Conservation (phyloP, 2,888 invertebrate species). For the Meghimatium bilineatum region DNA sequence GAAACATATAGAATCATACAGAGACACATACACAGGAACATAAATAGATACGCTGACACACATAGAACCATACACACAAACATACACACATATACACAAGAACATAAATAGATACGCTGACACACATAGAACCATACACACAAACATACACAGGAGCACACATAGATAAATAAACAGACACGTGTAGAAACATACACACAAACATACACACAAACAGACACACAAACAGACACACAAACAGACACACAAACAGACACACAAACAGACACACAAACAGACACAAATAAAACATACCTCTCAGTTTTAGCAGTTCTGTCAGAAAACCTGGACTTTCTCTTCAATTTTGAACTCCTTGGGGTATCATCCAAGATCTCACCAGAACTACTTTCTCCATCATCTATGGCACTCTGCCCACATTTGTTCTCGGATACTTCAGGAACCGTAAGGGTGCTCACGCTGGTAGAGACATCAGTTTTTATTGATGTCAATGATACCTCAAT, state of each 20-base stretch:
- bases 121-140: too few species aligned
- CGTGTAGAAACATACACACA: too few species aligned
- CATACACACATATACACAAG: too few species aligned
- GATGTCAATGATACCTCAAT: not conserved
- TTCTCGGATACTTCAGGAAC: slow-evolving; percentile 20
- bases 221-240: too few species aligned
- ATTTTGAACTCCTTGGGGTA: slow-evolving; percentile 3
- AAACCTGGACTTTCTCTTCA: slow-evolving; percentile 43
- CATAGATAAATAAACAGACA: too few species aligned
- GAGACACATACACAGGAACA: too few species aligned
- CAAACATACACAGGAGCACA: too few species aligned
- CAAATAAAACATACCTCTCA: slow-evolving; percentile 45
- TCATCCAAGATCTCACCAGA: slow-evolving; percentile 37
- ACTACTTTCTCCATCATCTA: slow-evolving; percentile 44
- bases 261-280: not conserved
- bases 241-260: not conserved
- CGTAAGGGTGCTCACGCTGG: not conserved
- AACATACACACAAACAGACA: too few species aligned
- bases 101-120: too few species aligned
- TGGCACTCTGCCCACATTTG: slow-evolving; percentile 18
- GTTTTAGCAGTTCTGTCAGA: slow-evolving; percentile 24
- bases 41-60: too few species aligned
- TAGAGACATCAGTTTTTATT: not conserved
- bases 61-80: too few species aligned
- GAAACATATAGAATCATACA: too few species aligned